These are phyloP conservation scores for Alectoris magna DNA, from an alignment of 2,797 vertebrate genomes.

Conservation along the genomic window DNA sequence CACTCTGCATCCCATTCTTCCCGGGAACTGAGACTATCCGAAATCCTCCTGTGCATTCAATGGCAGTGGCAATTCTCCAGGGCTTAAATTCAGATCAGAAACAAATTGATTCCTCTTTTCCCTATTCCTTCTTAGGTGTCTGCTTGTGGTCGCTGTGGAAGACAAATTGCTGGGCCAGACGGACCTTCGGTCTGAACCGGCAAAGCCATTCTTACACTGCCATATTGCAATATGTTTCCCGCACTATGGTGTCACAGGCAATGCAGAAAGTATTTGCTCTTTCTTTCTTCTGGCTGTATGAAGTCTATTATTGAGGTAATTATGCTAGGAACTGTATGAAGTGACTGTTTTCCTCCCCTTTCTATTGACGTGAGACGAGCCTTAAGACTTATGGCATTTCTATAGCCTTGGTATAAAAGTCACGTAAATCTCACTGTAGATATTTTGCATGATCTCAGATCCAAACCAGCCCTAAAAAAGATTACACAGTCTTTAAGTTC, in stretches of 20 bases:
- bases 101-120: slow-evolving; percentile 12
- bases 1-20: neutral
- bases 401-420: slow-evolving; percentile 24
- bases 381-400: slow-evolving; percentile 26
- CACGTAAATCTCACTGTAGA: slow-evolving; percentile 3
- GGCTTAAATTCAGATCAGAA: neutral
- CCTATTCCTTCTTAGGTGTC: slow-evolving; percentile 15
- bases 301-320: slow-evolving; percentile 61
- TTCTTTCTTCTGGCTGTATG: slow-evolving; percentile 36
- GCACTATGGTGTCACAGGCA: slow-evolving; percentile 8
- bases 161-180: slow-evolving; percentile 15
- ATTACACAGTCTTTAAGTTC: neutral
- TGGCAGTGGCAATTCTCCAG: neutral
- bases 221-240: slow-evolving; percentile 24
- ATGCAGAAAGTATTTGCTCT: slow-evolving; percentile 26
- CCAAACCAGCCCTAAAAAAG: neutral
- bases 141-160: neutral
- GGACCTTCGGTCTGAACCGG: neutral
- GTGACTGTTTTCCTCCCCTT: slow-evolving; percentile 24
- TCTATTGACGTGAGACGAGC: slow-evolving; percentile 14
- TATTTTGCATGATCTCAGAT: neutral
- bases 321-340: slow-evolving; percentile 40
- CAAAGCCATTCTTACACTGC: neutral
- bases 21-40: neutral
- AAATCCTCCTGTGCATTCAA: neutral